Conservation (phyloP, 2,797 vertebrate species). For the Eospalax fontanierii region DNA sequence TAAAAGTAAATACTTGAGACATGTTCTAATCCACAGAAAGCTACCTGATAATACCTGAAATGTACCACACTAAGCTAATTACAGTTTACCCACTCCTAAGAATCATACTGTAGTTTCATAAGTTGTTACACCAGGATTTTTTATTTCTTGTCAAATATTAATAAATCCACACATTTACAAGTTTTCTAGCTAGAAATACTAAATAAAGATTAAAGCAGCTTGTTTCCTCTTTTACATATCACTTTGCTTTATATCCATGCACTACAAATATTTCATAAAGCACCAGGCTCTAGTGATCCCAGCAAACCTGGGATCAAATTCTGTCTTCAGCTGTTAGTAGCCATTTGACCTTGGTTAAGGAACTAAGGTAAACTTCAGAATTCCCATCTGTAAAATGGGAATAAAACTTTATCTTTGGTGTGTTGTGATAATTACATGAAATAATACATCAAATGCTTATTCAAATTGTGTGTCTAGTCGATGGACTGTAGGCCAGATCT, state of each 20-base stretch:
- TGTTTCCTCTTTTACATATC: background rate
- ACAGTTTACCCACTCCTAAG: constrained; percentile 24
- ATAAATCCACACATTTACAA: background rate
- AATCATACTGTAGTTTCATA: background rate
- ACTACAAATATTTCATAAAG: background rate
- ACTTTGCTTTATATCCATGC: background rate
- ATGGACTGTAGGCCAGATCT: background rate
- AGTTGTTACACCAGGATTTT: background rate
- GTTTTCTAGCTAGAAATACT: constrained; percentile 24
- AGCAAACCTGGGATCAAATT: constrained; percentile 45
- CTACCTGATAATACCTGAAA: background rate
- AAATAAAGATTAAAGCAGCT: constrained; percentile 42
- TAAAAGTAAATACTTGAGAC: background rate
- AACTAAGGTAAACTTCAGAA: constrained; percentile 4
- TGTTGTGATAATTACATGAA: constrained; percentile 8
- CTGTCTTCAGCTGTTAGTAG: background rate
- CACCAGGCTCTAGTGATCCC: background rate
- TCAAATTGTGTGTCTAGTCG: background rate
- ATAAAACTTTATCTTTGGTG: background rate
- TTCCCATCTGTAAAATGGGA: background rate
- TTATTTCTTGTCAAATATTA: constrained; percentile 32
- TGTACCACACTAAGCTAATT: background rate
- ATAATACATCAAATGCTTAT: background rate
- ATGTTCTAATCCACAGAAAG: background rate
- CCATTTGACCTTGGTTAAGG: background rate